A percentile compares a stretch with the other conserved stretches of the same genome.
phyloP scores from a whole-genome alignment of 2,888 invertebrate genomes.

The Ichneumon xanthorius region DNA sequence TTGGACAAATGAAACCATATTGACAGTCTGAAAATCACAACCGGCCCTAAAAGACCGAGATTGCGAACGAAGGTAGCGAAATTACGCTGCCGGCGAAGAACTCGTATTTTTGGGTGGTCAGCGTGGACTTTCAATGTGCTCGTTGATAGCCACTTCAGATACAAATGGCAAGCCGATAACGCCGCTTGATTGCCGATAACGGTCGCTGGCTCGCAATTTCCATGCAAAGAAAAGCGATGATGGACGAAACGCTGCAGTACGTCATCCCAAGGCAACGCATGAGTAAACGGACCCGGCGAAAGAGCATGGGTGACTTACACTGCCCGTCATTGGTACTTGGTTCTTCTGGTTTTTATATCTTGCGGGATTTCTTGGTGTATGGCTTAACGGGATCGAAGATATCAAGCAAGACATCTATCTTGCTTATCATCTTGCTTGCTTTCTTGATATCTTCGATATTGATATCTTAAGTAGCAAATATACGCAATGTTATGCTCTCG shows the following conservation, averaged over 20 bases:
- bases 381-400: too few species aligned
- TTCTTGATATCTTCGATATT: too few species aligned
- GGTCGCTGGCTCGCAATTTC: not conserved
- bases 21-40: not conserved
- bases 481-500: too few species aligned
- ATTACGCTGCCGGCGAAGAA: not conserved
- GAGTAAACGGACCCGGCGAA: not conserved
- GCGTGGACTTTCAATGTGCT: too few species aligned
- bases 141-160: not conserved
- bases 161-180: not conserved
- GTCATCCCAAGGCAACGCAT: not conserved
- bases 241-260: not conserved
- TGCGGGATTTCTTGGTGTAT: too few species aligned
- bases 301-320: not conserved
- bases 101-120: not conserved
- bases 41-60: not conserved
- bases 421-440: too few species aligned
- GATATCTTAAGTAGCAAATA: too few species aligned
- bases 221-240: not conserved
- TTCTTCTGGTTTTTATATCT: too few species aligned
- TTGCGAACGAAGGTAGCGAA: not conserved
- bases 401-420: too few species aligned
- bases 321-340: too few species aligned
- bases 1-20: not conserved
- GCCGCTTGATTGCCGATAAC: not conserved